Percentiles rank a stretch among this genome's conserved stretches.
Conservation (phyloP, 2,888 invertebrate species). For the Epiblema foenella region DNA sequence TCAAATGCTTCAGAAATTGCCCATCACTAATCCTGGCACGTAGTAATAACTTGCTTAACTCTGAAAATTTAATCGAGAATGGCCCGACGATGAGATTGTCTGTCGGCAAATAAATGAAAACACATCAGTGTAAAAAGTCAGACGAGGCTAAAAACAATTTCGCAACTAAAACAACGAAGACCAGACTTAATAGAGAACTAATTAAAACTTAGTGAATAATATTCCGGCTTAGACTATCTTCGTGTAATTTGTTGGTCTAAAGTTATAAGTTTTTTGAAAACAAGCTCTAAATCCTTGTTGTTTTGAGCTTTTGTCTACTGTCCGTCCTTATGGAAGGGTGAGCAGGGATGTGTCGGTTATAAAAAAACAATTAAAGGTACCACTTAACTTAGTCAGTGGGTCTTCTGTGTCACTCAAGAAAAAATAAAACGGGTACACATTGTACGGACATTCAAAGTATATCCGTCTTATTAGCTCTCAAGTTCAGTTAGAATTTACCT, state of each 20-base stretch:
- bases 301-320: slow-evolving; percentile 17
- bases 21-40: background rate
- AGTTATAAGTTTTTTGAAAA: slow-evolving; percentile 39
- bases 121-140: slow-evolving; percentile 45
- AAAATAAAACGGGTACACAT: no score
- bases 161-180: slow-evolving; percentile 61
- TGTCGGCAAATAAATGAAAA: slow-evolving; percentile 22
- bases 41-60: background rate
- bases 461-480: no score
- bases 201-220: slow-evolving; percentile 36
- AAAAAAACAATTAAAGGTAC: no score
- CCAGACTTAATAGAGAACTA: slow-evolving; percentile 29
- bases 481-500: no score
- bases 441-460: no score
- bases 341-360: no score
- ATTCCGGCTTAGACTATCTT: slow-evolving; percentile 26
- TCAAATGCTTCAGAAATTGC: no score
- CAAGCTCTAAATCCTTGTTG: background rate
- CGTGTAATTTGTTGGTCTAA: slow-evolving; percentile 36
- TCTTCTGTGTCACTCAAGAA: no score
- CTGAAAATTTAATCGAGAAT: slow-evolving; percentile 3
- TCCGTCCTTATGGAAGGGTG: background rate
- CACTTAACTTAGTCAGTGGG: no score
- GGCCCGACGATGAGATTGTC: slow-evolving; percentile 5
- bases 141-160: slow-evolving; percentile 59